Conservation (phyloP, 2,113 vertebrate species). For the Nipponia nippon region DNA sequence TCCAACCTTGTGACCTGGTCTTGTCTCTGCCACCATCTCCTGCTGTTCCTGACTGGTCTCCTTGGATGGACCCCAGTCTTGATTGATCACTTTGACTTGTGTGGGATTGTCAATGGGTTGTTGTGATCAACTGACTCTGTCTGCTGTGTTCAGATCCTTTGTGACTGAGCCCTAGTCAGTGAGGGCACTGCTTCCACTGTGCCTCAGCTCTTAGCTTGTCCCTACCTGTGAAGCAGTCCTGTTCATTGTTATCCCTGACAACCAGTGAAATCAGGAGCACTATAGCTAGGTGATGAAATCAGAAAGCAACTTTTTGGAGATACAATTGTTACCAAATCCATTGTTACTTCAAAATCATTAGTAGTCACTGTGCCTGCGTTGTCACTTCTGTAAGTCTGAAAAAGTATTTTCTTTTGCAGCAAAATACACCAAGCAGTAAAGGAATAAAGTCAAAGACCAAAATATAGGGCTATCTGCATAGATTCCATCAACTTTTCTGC, state of each 20-base stretch:
- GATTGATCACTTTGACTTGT: not conserved
- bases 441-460: not conserved
- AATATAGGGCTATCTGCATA: not conserved
- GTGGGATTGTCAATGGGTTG: not conserved
- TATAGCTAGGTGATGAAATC: not conserved
- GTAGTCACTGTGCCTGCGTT: not conserved
- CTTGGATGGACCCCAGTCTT: not conserved
- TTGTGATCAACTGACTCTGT: not conserved
- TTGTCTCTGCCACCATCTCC: not conserved
- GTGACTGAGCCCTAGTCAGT: not conserved
- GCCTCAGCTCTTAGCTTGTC: not conserved
- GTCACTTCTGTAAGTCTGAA: not conserved
- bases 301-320: not conserved
- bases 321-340: not conserved
- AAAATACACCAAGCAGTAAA: not conserved
- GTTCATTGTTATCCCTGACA: not conserved
- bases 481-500: not conserved
- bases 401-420: not conserved
- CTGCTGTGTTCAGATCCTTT: not conserved
- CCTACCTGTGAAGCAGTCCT: not conserved
- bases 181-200: not conserved
- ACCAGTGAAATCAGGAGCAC: not conserved
- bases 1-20: not conserved
- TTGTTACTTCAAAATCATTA: not conserved
- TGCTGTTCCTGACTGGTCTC: not conserved